Percentiles rank a stretch among this genome's conserved stretches.
Conservation (phyloP, 1,140 invertebrate genomes). For the Drosophila sp. region DNA sequence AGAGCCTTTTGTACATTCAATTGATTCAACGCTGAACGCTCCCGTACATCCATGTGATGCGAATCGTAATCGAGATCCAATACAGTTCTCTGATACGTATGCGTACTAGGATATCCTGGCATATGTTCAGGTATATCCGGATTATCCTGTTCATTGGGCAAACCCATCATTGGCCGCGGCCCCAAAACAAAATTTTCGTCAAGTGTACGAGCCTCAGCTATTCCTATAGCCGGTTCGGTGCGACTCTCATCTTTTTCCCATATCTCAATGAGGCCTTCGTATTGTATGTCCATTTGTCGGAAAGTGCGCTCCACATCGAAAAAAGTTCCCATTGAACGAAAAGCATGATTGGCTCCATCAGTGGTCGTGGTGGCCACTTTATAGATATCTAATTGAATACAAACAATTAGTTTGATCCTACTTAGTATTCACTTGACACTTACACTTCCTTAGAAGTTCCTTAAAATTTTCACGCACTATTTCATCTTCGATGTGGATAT, state of each 20-base stretch:
- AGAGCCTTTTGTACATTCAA: constrained; percentile 9
- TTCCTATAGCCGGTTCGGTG: neutral
- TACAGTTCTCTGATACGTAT: constrained; percentile 39
- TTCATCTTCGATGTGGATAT: neutral
- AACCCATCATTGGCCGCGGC: neutral
- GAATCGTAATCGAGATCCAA: constrained; percentile 9
- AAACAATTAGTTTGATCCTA: neutral
- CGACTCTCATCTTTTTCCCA: neutral
- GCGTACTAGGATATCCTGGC: constrained; percentile 42
- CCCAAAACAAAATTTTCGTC: constrained; percentile 32
- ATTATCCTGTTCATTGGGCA: neutral
- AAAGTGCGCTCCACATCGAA: neutral
- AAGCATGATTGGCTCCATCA: neutral
- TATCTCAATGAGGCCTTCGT: neutral
- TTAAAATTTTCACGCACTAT: constrained; percentile 17
- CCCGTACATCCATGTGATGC: constrained; percentile 11
- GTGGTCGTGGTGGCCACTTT: constrained; percentile 21
- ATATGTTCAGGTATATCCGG: constrained; percentile 46
- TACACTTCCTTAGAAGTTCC: constrained; percentile 27
- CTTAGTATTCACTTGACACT: constrained; percentile 14
- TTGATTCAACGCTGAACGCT: constrained; percentile 7
- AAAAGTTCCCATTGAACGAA: neutral
- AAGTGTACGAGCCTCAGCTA: neutral
- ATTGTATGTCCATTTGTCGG: neutral
- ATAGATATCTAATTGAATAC: constrained; percentile 22